Base-by-base conservation (phyloP, 2,888 invertebrate genomes). In the Maniola hyperantus region DNA sequence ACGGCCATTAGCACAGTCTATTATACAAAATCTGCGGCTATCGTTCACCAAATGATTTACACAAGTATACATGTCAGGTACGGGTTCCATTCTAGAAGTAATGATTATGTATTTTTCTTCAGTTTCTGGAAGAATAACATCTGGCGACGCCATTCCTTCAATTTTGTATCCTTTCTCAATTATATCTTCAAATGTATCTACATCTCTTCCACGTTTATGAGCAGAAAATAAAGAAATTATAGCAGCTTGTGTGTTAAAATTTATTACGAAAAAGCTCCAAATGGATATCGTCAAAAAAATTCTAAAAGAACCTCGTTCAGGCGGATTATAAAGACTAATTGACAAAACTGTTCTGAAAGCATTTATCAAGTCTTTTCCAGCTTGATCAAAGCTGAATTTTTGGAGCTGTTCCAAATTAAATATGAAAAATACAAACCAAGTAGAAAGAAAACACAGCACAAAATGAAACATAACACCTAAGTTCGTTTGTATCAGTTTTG, bases 191-290 rank as follows among this genome's bases (percentile, higher is more conserved):
- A 88, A 91, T 0, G 91, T 89, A 34, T 92, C 84, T 0, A 92
- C 83, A 58, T 92, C 90, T 69, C 83, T 86, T 0, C 89, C 90
- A 69, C 88, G 83, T 70, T 87, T 90, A 13, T 79, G 80, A 1
- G 87, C 88, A 10, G 89, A 87, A 64, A 92, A 88, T 51, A 91
- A 83, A 0, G 92, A 92, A 71, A 86, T 83, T 15, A 93, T 89
- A 10, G 82, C 85, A 0, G 91, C 93, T 71, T 92, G 93, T 1
- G 81, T 84, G 5, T 80, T 79, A 73, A 91, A 93, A 72, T 88
- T 92, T 6, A 92, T 72, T 6, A 89, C 64, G 68, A 91, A 93
- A 69, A 86, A 89, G 46, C 89, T 78, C 91, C 91, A 92, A 36
- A 91, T 79, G 2, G 84, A 79, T 18, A 87, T 73, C 0, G 76